Evolutionary conservation across 2,113 vertebrate species (phyloP).

Genomic region (Lepus americanus): DNA sequence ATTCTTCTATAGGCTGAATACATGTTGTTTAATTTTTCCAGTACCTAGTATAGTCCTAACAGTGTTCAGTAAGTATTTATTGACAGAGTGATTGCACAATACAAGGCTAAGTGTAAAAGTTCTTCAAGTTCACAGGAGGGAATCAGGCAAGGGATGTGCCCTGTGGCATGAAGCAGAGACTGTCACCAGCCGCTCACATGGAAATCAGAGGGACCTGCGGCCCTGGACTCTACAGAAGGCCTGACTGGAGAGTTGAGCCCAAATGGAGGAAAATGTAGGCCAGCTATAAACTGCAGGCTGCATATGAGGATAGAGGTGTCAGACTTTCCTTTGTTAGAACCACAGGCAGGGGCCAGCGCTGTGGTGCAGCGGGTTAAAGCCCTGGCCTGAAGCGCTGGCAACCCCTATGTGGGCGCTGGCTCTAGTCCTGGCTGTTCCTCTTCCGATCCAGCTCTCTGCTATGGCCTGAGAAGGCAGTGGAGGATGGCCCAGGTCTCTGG

Average conservation of each 20-base stretch:
- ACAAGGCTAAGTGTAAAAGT: not conserved
- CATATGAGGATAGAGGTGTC: not conserved
- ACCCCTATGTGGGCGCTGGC: no score
- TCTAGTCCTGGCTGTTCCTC: no score
- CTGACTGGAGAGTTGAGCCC: not conserved
- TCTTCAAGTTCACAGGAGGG: not conserved
- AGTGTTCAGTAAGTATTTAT: not conserved
- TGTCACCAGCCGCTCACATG: not conserved
- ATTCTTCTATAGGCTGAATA: not conserved
- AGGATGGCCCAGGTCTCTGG: no score
- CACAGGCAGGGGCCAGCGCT: no score
- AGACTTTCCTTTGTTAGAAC: not conserved
- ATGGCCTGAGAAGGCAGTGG: no score
- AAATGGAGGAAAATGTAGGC: not conserved
- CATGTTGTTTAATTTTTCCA: slow-evolving; percentile 56
- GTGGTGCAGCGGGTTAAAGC: no score
- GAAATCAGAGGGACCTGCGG: no score
- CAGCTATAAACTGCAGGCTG: not conserved
- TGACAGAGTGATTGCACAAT: not conserved
- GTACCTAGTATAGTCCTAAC: not conserved
- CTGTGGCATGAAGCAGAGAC: not conserved
- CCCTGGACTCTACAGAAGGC: not conserved
- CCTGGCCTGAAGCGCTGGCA: no score
- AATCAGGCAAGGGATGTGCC: not conserved
- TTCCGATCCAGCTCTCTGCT: no score